Evolutionary conservation across 64 coral and sea anemone genomes (phyloP).

Genomic region (Astreopora myriophthalma): DNA sequence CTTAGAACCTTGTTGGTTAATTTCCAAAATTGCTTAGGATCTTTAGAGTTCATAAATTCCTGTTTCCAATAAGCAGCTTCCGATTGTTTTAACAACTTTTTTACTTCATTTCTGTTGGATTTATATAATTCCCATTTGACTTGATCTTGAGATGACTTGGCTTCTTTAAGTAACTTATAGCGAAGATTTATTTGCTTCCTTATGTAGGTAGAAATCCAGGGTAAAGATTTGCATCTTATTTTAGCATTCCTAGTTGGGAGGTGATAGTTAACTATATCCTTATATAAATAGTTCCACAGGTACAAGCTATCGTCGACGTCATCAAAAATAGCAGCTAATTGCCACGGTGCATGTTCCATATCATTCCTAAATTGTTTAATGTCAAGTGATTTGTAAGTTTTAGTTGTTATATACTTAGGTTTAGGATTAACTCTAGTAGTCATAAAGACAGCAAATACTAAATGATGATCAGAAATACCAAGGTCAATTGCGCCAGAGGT

Average conservation of each 20-base stretch:
- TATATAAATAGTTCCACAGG: constrained; percentile 29
- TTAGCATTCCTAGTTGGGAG: constrained; percentile 41
- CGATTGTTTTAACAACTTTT: not conserved
- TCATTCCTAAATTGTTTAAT: constrained; percentile 22
- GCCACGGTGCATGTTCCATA: constrained; percentile 17
- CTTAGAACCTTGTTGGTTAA: constrained; percentile 24
- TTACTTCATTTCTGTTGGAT: constrained; percentile 45
- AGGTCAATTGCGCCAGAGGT: not conserved
- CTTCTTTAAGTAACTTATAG: constrained; percentile 44
- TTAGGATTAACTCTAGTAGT: constrained; percentile 3
- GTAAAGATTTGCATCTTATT: constrained; percentile 24
- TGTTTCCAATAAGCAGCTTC: constrained; percentile 10
- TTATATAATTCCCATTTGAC: constrained; percentile 32
- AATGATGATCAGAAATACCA: constrained; percentile 34
- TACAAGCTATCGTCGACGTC: constrained; percentile 44
- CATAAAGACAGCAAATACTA: constrained; percentile 31
- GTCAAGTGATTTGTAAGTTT: constrained; percentile 21
- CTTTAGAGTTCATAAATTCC: constrained; percentile 29
- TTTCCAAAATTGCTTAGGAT: constrained; percentile 44
- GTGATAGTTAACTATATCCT: constrained; percentile 37
- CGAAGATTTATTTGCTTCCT: constrained; percentile 38
- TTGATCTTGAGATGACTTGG: constrained; percentile 25
- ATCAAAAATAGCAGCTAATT: constrained; percentile 41
- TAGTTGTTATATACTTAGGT: constrained; percentile 28
- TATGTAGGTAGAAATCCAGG: constrained; percentile 23